These are phyloP conservation scores for Idaea aversata DNA, from an alignment of 2,888 invertebrate species.

Conservation along the genomic window DNA sequence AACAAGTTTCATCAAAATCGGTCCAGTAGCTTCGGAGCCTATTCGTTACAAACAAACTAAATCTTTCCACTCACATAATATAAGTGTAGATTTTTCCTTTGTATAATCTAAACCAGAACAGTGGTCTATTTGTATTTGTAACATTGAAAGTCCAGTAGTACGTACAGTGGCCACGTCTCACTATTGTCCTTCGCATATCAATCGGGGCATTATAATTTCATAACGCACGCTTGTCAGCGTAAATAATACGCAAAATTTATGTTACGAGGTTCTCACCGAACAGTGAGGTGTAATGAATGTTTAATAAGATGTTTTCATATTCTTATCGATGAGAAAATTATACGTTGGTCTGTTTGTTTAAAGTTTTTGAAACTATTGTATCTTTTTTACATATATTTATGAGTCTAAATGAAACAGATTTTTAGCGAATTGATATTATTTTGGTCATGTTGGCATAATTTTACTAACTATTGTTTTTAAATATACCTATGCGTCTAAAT, in stretches of 20 bases:
- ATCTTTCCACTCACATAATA: too few species aligned
- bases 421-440: too few species aligned
- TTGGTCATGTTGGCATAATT: too few species aligned
- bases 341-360: conserved; percentile 24
- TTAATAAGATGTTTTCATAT: conserved; percentile 49
- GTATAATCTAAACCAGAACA: conserved; percentile 2
- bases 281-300: conserved; percentile 65
- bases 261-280: conserved; percentile 79
- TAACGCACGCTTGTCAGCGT: conserved; percentile 76
- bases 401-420: too few species aligned
- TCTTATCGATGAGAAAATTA: conserved; percentile 33
- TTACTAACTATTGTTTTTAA: too few species aligned
- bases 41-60: too few species aligned
- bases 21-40: too few species aligned
- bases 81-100: not conserved
- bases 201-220: conserved; percentile 76
- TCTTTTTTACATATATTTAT: not conserved
- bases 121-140: conserved; percentile 3
- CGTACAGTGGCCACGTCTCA: conserved; percentile 56
- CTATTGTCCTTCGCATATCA: conserved; percentile 61
- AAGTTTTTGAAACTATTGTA: conserved; percentile 1
- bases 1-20: too few species aligned
- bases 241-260: conserved; percentile 81
- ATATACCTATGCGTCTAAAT: too few species aligned
- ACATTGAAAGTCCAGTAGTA: conserved; percentile 29